phyloP scores from a whole-genome alignment of 2,113 vertebrate species.

The Ceuthmochares aereus region DNA sequence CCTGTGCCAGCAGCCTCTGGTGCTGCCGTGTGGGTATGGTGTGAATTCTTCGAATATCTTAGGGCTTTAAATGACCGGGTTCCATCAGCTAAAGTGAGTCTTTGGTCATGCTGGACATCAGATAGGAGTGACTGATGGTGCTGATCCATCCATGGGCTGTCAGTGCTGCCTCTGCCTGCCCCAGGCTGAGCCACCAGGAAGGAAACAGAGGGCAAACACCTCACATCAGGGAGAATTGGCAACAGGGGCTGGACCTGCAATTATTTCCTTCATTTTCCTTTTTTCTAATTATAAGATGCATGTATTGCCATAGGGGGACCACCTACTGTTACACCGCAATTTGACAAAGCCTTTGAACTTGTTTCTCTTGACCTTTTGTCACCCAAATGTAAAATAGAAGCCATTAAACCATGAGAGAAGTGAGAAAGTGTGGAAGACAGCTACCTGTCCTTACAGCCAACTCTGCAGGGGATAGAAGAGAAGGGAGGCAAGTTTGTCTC shows the following conservation, averaged over 20 bases:
- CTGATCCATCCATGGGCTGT: neutral
- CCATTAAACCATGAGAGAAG: neutral
- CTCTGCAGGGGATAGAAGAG: neutral
- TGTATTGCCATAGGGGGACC: neutral
- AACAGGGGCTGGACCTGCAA: neutral
- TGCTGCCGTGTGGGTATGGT: neutral
- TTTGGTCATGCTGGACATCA: neutral
- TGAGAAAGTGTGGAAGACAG: neutral
- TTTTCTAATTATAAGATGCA: neutral
- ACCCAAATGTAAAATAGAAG: slow-evolving; percentile 24
- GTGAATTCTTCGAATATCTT: neutral
- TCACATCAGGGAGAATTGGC: neutral
- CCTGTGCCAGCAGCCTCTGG: neutral
- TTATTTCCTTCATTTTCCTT: slow-evolving; percentile 24
- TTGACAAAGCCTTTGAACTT: slow-evolving; percentile 18
- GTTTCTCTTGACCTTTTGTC: slow-evolving; percentile 17
- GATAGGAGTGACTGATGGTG: neutral
- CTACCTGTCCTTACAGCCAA: neutral
- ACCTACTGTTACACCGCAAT: neutral
- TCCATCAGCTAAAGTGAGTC: neutral
- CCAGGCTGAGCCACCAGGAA: neutral
- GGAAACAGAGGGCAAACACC: neutral
- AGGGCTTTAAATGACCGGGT: neutral
- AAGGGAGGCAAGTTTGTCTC: neutral
- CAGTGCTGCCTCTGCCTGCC: neutral